These are phyloP conservation scores for Puntigrus tetrazona DNA, from an alignment of 2,113 vertebrate genomes.

Conservation along the genomic window DNA sequence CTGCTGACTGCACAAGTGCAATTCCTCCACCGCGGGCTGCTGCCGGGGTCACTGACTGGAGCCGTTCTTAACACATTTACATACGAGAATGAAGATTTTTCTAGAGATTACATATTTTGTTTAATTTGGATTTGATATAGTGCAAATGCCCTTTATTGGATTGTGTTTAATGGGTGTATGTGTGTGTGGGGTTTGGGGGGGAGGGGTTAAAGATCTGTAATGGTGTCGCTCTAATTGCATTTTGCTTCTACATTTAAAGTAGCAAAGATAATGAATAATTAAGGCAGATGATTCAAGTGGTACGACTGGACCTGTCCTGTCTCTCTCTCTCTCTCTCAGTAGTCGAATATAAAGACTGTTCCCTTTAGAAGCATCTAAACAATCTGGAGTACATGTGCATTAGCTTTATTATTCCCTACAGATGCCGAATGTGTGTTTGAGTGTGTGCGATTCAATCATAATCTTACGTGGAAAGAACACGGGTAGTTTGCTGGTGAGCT, in stretches of 20 bases:
- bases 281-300: constrained; percentile 43
- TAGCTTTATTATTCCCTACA: constrained; percentile 73
- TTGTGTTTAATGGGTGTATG: constrained; percentile 13
- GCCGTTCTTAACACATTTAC: constrained; percentile 81
- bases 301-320: constrained; percentile 51
- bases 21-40: constrained; percentile 79
- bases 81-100: constrained; percentile 55
- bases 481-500: constrained; percentile 55
- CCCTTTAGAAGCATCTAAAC: constrained; percentile 68
- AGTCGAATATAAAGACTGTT: constrained; percentile 70
- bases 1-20: constrained; percentile 87
- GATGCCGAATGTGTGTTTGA: constrained; percentile 71
- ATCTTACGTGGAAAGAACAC: constrained; percentile 55
- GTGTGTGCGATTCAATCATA: constrained; percentile 60
- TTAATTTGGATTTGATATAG: constrained; percentile 59
- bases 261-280: constrained; percentile 21
- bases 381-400: constrained; percentile 74
- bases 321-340: constrained; percentile 56
- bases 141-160: constrained; percentile 59
- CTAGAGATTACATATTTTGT: constrained; percentile 59
- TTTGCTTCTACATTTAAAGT: constrained; percentile 33
- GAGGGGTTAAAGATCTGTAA: background rate
- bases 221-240: constrained; percentile 22
- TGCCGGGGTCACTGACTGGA: constrained; percentile 71
- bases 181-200: background rate